Evolutionary conservation across 2,888 invertebrate species (phyloP).

Genomic region (Trissolcus brochymenae): DNA sequence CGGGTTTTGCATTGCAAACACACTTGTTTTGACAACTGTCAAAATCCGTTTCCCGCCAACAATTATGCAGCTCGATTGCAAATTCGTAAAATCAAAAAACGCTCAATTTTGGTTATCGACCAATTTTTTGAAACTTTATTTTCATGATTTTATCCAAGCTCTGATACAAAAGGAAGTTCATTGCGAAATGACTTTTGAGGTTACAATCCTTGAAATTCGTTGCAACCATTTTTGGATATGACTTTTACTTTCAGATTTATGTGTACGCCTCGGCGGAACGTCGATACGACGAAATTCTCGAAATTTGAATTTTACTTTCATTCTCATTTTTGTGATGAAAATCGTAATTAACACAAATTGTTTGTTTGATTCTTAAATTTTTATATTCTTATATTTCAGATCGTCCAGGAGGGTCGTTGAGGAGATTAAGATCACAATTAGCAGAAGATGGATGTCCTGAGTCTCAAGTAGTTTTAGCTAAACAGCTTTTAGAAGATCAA

Average conservation of each 20-base stretch:
- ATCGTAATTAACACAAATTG: no score
- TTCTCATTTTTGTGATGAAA: no score
- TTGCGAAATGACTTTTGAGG: no score
- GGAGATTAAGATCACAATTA: constrained; percentile 82
- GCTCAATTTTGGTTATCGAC: not conserved
- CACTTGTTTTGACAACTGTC: constrained; percentile 27
- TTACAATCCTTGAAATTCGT: no score
- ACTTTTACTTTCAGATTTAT: no score
- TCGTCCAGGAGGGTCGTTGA: constrained; percentile 82
- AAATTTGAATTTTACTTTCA: no score
- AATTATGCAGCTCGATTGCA: constrained; percentile 11
- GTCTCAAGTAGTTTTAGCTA: constrained; percentile 91
- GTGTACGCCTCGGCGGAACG: no score
- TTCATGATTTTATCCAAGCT: not conserved
- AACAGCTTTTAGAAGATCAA: constrained; percentile 87
- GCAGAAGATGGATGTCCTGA: constrained; percentile 94
- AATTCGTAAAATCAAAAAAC: not conserved
- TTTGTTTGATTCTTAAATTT: not conserved
- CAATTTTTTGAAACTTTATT: not conserved
- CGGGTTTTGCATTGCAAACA: not conserved
- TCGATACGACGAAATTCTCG: no score
- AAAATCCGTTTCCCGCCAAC: constrained; percentile 37
- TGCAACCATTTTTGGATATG: no score
- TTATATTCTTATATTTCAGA: constrained; percentile 77
- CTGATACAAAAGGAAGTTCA: no score